Base-by-base conservation (phyloP, 2,888 invertebrate species). In the Deilephila porcellus region DNA sequence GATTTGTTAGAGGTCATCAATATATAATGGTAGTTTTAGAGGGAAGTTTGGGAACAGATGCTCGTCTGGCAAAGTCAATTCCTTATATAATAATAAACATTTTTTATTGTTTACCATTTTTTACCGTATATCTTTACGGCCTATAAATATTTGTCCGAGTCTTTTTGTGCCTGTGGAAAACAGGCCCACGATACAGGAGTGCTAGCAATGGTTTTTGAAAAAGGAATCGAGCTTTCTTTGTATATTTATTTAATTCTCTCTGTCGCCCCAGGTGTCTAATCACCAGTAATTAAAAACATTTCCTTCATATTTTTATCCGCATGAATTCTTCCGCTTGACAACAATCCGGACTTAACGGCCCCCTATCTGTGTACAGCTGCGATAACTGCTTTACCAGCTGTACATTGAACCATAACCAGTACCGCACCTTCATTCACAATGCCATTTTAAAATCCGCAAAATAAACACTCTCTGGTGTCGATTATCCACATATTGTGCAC, bases 371-470 rank as follows among this genome's bases (percentile, higher is more conserved):
- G 17, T 56, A 56, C 56, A 56, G 56, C 56, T 56, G 56, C 56
- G 56, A 56, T 56, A 56, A 56, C 56, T n/a, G 56, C 56, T 56
- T 6, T 56, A 56, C 56, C 56, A 17, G 56, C 56, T 56, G 56
- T 56, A 56, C 56, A 6, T 56, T 56, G 56, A 56, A 56, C 56
- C 56, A n/a, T 56, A 56, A n/a, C 56, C n/a, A 56, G 56, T 56
- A 56, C 56, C n/a, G 56, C 17, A 56, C 56, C 19, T 56, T 56
- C n/a, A n/a, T 17, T n/a, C 56, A 56, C 17, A n/a, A 56, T n/a
- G 56, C 45, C 45, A 45, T 56, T n/a, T 56, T n/a, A 56, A 56
- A 56, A 56, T 56, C n/a, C 56, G 56, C 56, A 56, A 56, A n/a
- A 45, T 45, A 45, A 32, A 32, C 6, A 1, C 5, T 32, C 60